Conservation (phyloP, 2,797 vertebrate species). For the Cyprinella venusta region DNA sequence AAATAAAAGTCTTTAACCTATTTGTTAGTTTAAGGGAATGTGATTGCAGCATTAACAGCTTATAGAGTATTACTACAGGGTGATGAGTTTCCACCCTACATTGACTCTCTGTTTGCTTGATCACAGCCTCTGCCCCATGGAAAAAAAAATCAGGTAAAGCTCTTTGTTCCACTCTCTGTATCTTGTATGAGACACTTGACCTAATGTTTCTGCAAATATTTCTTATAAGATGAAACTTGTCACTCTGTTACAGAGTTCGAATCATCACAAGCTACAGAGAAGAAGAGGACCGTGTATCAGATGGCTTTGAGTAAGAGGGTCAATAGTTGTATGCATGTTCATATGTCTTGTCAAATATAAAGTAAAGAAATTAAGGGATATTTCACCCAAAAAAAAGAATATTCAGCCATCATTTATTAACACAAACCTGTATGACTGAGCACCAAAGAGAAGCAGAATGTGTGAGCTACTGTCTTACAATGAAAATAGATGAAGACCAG, state of each 20-base stretch:
- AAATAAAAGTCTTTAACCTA: not conserved
- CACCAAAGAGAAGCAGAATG: not conserved
- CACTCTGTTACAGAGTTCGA: conserved; percentile 82
- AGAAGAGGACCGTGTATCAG: conserved; percentile 95
- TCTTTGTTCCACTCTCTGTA: conserved; percentile 56
- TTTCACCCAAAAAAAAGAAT: not conserved
- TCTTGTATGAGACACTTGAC: conserved; percentile 26
- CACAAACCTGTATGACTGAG: not conserved
- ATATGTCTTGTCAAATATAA: not conserved
- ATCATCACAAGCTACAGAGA: conserved; percentile 87
- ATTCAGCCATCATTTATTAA: not conserved
- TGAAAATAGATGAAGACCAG: not conserved
- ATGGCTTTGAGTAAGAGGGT: conserved; percentile 91
- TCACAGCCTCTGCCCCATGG: conserved; percentile 88
- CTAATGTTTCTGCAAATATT: not conserved
- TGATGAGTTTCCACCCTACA: not conserved
- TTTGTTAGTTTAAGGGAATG: conserved; percentile 40
- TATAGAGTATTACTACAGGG: conserved; percentile 56
- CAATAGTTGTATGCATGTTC: not conserved
- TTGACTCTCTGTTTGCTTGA: conserved; percentile 74
- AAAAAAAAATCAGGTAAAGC: conserved; percentile 92
- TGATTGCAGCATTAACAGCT: conserved; percentile 61
- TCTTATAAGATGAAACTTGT: conserved; percentile 2
- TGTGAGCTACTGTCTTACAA: not conserved
- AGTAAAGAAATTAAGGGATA: not conserved